phyloP scores from a whole-genome alignment of 2,888 invertebrate genomes.

The Sipha maydis region DNA sequence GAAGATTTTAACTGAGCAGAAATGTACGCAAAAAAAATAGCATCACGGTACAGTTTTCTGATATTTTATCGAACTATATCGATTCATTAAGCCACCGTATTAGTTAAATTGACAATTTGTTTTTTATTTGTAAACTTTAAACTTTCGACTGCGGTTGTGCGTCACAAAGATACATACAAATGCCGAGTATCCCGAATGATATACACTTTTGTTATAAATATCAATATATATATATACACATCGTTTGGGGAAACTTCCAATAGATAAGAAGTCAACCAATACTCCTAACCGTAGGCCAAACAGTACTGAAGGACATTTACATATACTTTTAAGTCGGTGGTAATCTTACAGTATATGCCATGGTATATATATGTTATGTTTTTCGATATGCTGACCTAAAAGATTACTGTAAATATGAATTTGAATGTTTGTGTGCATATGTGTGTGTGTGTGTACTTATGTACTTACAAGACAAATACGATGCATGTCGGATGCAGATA shows the following conservation, averaged over 20 bases:
- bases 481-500: no score
- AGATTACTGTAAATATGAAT: no score
- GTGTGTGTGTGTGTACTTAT: no score
- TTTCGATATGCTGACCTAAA: no score
- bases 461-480: no score
- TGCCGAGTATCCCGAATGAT: neutral
- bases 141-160: neutral
- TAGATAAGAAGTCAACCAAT: neutral
- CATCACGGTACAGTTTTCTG: neutral
- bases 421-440: no score
- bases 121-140: neutral
- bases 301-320: no score
- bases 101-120: neutral
- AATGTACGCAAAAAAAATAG: no score
- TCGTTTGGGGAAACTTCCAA: neutral
- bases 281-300: neutral
- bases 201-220: neutral
- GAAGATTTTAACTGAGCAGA: no score
- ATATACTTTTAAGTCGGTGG: no score
- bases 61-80: neutral
- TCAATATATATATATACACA: neutral
- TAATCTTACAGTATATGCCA: no score
- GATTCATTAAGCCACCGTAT: neutral
- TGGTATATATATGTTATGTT: no score
- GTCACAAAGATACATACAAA: neutral